Evolutionary conservation across 1,140 invertebrate species (phyloP).

Genomic region (Proales similis): DNA sequence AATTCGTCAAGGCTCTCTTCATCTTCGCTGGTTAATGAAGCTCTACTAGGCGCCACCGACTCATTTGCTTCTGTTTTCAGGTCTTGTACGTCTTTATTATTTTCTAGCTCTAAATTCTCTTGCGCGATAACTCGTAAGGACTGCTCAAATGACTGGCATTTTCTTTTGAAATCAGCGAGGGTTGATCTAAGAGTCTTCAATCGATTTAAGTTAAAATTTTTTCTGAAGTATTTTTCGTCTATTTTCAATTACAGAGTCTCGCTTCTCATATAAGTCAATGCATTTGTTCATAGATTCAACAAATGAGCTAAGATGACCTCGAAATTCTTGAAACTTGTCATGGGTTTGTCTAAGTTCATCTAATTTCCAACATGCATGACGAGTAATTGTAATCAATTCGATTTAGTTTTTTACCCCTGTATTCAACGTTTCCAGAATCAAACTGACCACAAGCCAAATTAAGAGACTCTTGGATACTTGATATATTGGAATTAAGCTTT

Average conservation of each 20-base stretch:
- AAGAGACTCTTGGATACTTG: no score
- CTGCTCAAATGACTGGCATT: constrained; percentile 28
- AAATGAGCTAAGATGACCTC: constrained; percentile 24
- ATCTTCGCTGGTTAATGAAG: background rate
- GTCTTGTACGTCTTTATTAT: no score
- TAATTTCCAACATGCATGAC: no score
- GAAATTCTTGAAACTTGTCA: constrained; percentile 14
- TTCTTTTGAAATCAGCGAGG: constrained; percentile 7
- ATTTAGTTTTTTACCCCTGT: no score
- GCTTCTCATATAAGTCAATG: constrained; percentile 20
- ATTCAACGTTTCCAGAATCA: no score
- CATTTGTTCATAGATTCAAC: constrained; percentile 27
- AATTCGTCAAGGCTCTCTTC: constrained; percentile 19
- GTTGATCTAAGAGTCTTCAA: background rate
- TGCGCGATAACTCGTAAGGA: constrained; percentile 28
- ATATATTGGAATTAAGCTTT: no score
- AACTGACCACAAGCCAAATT: no score
- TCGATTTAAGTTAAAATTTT: background rate
- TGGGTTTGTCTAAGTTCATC: no score
- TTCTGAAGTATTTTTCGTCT: background rate
- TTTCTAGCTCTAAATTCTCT: constrained; percentile 31
- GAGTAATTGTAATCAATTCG: no score
- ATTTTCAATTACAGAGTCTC: constrained; percentile 6
- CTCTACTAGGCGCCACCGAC: background rate
- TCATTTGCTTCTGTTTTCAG: no score